Base-by-base conservation (phyloP, 2,113 vertebrate genomes). In the Motacilla alba region DNA sequence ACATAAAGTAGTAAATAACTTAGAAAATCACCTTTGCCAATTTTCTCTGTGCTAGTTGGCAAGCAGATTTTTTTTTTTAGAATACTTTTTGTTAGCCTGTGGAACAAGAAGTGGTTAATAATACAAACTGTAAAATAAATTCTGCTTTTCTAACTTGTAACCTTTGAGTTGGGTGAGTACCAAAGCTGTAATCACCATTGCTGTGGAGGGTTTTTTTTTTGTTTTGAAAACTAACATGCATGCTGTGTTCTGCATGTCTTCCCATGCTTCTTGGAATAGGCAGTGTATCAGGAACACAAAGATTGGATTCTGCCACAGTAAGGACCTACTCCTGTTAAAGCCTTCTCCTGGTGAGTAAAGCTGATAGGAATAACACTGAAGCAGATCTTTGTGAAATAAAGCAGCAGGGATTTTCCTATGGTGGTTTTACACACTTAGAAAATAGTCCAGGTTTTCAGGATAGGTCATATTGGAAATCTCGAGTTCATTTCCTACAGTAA, bases 321-420 rank as follows among this genome's bases (percentile, higher is more conserved):
- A 99, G 99, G 98, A 99, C 99, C 95, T 99, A 99, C 98, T 99
- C 99, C 97, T 99, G 99, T 98, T 99, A 98, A 99, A 97, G 97
- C 94, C 94, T 72, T 96, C 96, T 96, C 85, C 74, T 90, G 98
- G 98, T 98, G 97, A 98, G 98, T 98, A 98, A 96, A 92, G 93
- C 53, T 49, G 83, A 79, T 70, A 96, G 93, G 83, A 84, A 37
- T 69, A 17, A 24, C 8, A 82, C 58, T 84, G 49, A 83, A 95
- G 68, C 68, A 83, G 82, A 68, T 85, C 2, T 49, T 86, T 59
- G 13, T 56, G 44, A 39, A 90, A 70, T 50, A 53, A 75, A 81
- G 44, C 3, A 9, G 68, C 50, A 88, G 77, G 43, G 30, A 18
- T 63, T 85, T 80, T 44, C 46, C 44, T 59, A 9, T 24, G 44